Conservation (phyloP, 1,140 invertebrate species). For the Drosophila paulistorum region DNA sequence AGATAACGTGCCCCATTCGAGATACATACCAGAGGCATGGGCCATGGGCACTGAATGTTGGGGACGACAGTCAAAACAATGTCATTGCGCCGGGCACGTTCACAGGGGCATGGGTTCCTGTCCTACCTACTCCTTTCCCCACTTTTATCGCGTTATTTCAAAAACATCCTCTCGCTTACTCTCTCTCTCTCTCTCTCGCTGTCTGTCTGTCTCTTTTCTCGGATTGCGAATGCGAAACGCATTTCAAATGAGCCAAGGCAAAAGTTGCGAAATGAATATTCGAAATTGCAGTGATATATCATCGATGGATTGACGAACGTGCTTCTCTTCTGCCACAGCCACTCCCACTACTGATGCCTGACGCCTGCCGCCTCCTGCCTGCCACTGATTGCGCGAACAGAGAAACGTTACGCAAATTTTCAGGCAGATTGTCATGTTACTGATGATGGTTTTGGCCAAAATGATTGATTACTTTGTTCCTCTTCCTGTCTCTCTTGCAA, state of each 20-base stretch:
- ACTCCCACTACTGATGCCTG: not conserved
- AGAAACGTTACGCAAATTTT: slow-evolving; percentile 67
- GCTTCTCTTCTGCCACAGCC: not conserved
- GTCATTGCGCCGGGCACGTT: slow-evolving; percentile 39
- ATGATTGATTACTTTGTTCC: slow-evolving; percentile 79
- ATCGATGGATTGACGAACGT: slow-evolving; percentile 59
- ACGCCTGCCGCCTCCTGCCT: not conserved
- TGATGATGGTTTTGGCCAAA: slow-evolving; percentile 60
- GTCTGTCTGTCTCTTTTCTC: slow-evolving; percentile 28
- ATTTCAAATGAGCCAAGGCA: slow-evolving; percentile 65
- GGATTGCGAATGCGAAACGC: slow-evolving; percentile 46
- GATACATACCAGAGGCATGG: not conserved
- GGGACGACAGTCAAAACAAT: slow-evolving; percentile 18
- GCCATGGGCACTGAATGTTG: not conserved
- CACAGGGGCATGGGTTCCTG: slow-evolving; percentile 3
- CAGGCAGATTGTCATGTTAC: slow-evolving; percentile 75
- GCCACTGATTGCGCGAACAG: slow-evolving; percentile 22
- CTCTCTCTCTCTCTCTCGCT: not conserved
- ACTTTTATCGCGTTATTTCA: not conserved
- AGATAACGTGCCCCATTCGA: slow-evolving; percentile 43
- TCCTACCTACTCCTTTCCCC: slow-evolving; percentile 10
- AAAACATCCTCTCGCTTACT: too few species aligned
- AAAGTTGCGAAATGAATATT: slow-evolving; percentile 70
- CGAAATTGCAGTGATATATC: slow-evolving; percentile 76
- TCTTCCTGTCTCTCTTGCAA: slow-evolving; percentile 36